Evolutionary conservation across 92 coral and sea anemone species (phyloP).

Genomic region (Metridium senile): DNA sequence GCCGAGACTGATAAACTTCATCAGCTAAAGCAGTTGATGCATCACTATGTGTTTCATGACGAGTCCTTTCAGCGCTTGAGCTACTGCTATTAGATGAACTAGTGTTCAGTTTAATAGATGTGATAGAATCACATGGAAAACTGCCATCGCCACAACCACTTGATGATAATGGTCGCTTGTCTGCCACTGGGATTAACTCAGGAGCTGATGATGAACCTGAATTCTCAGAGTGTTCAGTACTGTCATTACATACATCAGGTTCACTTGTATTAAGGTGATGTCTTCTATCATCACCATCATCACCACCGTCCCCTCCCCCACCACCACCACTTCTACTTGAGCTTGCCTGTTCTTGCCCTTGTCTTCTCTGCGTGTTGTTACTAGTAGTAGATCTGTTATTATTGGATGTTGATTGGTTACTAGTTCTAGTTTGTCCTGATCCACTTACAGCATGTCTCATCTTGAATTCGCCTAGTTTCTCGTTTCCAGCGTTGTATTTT

Average conservation of each 20-base stretch:
- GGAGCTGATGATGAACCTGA: constrained; percentile 51
- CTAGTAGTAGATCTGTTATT: constrained; percentile 9
- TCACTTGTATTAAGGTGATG: constrained; percentile 25
- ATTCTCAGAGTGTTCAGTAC: constrained; percentile 49
- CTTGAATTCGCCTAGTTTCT: constrained; percentile 8
- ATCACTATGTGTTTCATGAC: constrained; percentile 42
- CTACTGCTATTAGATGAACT: constrained; percentile 14
- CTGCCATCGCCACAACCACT: background rate
- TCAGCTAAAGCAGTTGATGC: constrained; percentile 76
- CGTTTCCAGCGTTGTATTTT: no score
- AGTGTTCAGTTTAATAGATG: background rate
- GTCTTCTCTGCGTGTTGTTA: constrained; percentile 7
- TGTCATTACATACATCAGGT: constrained; percentile 55
- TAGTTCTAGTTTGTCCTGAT: constrained; percentile 28
- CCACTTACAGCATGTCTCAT: constrained; percentile 10
- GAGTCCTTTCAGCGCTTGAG: constrained; percentile 4
- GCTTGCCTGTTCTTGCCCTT: constrained; percentile 38
- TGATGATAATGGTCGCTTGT: background rate
- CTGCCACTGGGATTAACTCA: constrained; percentile 24
- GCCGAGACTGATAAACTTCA: constrained; percentile 18
- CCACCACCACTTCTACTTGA: constrained; percentile 29
- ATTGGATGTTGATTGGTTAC: constrained; percentile 26
- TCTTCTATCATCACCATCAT: constrained; percentile 32
- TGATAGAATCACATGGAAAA: background rate
- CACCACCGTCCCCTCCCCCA: constrained; percentile 39